Evolutionary conservation across 2,888 invertebrate species (phyloP), one percentile per base, ranked within the genome.

Genomic region (Hemithea aestivaria): DNA sequence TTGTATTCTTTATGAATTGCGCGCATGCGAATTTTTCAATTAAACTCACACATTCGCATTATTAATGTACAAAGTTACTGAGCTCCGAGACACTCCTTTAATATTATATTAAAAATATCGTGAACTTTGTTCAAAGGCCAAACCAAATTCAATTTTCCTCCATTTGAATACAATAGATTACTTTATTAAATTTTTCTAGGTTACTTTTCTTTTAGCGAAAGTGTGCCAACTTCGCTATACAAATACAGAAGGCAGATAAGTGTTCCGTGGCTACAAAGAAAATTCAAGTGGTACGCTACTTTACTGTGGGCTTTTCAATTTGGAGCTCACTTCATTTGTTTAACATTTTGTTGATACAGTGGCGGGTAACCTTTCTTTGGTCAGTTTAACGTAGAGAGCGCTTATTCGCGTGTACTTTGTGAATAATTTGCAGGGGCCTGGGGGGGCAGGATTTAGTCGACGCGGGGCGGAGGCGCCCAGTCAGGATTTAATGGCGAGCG

Each of bases 1-100:
- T n/a, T n/a, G n/a, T 73, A 74, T 75, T 74, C 72, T 70, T 71
- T 71, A 70, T 76, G 73, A 79, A 49, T 73, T 65, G 65, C 66
- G 57, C 43, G 24, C 45, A 47, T 12, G 27, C 48, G 51, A 58
- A 53, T 53, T 59, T 56, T 56, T 38, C 42, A 42, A 57, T 61
- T 56, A 53, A 60, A 61, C 50, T 55, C 46, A 39, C 45, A 27
- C 27, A 33, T 45, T 39, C 48, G 40, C 23, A 27, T 29, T 10
- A n/a, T 26, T 16, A 11, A 23, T 9, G 10, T 20, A 24, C 6
- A 12, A 9, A 24, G 24, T 12, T 35, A 28, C 26, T 22, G 9
- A n/a, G n/a, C n/a, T n/a, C n/a, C n/a, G n/a, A n/a, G n/a, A n/a
- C n/a, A n/a, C n/a, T n/a, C n/a, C n/a, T n/a, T n/a, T n/a, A n/a